These are phyloP conservation scores for Ericerus pela DNA, from an alignment of 1,140 invertebrate species.

Conservation along the genomic window DNA sequence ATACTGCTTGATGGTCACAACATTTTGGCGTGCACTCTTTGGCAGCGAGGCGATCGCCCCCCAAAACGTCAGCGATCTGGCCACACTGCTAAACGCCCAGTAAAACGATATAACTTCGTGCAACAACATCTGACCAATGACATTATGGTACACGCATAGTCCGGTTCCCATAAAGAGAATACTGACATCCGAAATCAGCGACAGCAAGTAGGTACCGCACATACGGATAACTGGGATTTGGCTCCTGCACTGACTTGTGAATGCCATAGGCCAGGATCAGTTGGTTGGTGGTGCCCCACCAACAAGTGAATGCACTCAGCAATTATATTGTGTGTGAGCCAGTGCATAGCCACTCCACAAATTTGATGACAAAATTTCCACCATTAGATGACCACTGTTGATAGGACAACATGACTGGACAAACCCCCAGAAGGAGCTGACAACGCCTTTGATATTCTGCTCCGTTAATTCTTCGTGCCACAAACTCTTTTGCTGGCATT, in stretches of 20 bases:
- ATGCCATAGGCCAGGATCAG: slow-evolving; percentile 87
- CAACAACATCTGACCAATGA: slow-evolving; percentile 70
- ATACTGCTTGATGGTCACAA: slow-evolving; percentile 44
- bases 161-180: slow-evolving; percentile 96
- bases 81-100: slow-evolving; percentile 80
- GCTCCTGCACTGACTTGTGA: slow-evolving; percentile 80
- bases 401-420: slow-evolving; percentile 75
- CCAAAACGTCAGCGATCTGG: slow-evolving; percentile 71
- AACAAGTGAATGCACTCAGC: slow-evolving; percentile 93
- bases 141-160: slow-evolving; percentile 88
- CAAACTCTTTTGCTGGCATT: slow-evolving; percentile 63
- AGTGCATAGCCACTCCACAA: slow-evolving; percentile 79
- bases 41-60: slow-evolving; percentile 82
- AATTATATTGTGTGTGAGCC: slow-evolving; percentile 95
- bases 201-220: slow-evolving; percentile 89
- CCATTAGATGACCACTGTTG: slow-evolving; percentile 73
- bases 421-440: slow-evolving; percentile 51
- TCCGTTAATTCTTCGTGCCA: slow-evolving; percentile 46
- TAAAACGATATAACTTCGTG: slow-evolving; percentile 62
- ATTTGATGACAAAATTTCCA: slow-evolving; percentile 78
- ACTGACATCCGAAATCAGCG: slow-evolving; percentile 91
- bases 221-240: slow-evolving; percentile 78
- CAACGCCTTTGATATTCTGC: slow-evolving; percentile 38
- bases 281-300: slow-evolving; percentile 93
- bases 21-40: slow-evolving; percentile 60